phyloP scores from a whole-genome alignment of 2,888 invertebrate genomes.

The Spisula subtruncata region DNA sequence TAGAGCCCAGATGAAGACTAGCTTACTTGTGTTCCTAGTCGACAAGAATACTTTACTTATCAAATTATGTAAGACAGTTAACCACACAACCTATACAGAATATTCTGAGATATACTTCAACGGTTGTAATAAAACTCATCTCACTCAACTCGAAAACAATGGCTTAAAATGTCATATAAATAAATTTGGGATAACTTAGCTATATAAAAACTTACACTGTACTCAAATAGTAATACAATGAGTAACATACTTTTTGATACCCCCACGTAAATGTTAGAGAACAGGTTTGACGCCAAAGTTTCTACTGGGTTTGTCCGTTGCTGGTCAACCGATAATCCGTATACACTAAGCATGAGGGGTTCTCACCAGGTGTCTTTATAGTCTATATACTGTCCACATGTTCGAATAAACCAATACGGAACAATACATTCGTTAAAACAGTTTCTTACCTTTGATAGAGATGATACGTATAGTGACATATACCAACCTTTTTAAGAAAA shows the following conservation, averaged over 20 bases:
- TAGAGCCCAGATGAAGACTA: too few relatives aligned
- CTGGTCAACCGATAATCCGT: slow-evolving; percentile 33
- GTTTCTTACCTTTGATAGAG: background rate
- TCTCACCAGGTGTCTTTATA: background rate
- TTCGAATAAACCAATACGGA: background rate
- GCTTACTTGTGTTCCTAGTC: background rate
- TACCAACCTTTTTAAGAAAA: too few relatives aligned
- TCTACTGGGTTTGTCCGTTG: slow-evolving; percentile 14
- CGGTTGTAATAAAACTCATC: background rate
- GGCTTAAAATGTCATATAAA: background rate
- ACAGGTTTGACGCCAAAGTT: slow-evolving; percentile 38
- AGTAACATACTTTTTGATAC: slow-evolving; percentile 24
- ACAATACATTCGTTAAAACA: background rate
- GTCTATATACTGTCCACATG: slow-evolving; percentile 33
- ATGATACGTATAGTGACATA: too few relatives aligned
- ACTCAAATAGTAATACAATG: slow-evolving; percentile 24
- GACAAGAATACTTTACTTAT: background rate
- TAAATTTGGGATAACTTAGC: background rate
- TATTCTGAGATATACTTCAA: background rate
- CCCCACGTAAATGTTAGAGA: background rate
- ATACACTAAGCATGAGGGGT: background rate
- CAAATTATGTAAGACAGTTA: background rate
- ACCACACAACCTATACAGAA: background rate
- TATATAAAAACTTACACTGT: background rate
- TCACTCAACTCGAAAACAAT: background rate